phyloP scores from a whole-genome alignment of 2,797 vertebrate genomes.

The Thaleichthys pacificus region DNA sequence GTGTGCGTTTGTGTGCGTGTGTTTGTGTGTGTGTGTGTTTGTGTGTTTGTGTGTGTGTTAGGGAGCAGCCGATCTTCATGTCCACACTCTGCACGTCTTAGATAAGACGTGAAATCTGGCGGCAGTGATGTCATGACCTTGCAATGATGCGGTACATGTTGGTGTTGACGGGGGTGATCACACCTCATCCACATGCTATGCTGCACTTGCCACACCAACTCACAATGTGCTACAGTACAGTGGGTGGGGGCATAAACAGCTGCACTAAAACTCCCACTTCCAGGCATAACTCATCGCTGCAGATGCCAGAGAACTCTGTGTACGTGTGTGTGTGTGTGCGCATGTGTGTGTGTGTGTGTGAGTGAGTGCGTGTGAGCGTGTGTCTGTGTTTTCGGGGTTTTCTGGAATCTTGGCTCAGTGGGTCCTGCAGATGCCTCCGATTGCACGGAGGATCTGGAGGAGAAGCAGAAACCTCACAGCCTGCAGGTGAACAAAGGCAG shows the following conservation, averaged over 20 bases:
- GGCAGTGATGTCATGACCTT: constrained; percentile 42
- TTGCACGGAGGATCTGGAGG: constrained; percentile 60
- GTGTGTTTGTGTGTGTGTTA: background rate
- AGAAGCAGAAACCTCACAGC: too few species aligned
- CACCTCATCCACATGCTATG: constrained; percentile 47
- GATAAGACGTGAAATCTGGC: background rate
- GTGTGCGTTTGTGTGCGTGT: background rate
- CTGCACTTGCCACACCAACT: constrained; percentile 24
- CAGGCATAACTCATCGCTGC: constrained; percentile 22
- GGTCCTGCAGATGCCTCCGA: constrained; percentile 63
- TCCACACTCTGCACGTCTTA: background rate
- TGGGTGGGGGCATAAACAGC: constrained; percentile 25
- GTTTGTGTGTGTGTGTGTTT: background rate
- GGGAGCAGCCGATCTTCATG: background rate
- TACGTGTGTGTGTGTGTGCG: constrained; percentile 11
- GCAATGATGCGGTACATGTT: constrained; percentile 47
- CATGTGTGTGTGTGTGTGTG: constrained; percentile 17
- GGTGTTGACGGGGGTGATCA: constrained; percentile 52
- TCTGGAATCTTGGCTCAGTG: constrained; percentile 58
- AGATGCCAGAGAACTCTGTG: constrained; percentile 27
- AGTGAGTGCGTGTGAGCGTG: background rate
- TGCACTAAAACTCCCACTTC: constrained; percentile 9
- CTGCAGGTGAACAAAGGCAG: constrained; percentile 31
- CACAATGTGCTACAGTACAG: constrained; percentile 27
- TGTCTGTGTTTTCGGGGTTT: constrained; percentile 10